Percentiles rank a stretch among this genome's conserved stretches.
These are phyloP conservation scores for Alouatta palliata DNA, from an alignment of 2,113 vertebrate species.

Conservation along the genomic window DNA sequence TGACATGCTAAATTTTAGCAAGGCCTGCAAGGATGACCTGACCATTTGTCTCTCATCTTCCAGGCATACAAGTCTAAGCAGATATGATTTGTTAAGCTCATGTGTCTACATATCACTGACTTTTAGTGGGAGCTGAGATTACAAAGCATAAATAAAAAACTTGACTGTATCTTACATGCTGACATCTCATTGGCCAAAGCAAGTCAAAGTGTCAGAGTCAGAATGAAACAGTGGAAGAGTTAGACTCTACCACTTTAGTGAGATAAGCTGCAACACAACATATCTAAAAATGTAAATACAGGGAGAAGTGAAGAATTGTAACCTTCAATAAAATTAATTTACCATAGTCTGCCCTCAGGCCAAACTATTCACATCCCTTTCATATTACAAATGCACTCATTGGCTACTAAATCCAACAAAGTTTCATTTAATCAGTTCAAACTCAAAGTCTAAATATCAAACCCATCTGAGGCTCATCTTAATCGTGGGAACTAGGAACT, in stretches of 20 bases:
- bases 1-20: background rate
- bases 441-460: background rate
- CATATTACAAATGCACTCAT: background rate
- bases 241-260: background rate
- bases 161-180: background rate
- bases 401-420: background rate
- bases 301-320: background rate
- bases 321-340: background rate
- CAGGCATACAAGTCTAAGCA: background rate
- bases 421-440: background rate
- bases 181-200: background rate
- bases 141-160: background rate
- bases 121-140: background rate
- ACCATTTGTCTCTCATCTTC: background rate
- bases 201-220: background rate
- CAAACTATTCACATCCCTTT: background rate
- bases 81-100: background rate
- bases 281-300: background rate
- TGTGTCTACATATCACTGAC: background rate
- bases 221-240: background rate
- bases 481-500: background rate
- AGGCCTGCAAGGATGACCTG: background rate
- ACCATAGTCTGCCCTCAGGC: background rate
- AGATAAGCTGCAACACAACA: background rate
- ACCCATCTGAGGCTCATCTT: background rate